Evolutionary conservation across 2,797 vertebrate genomes (phyloP).

Genomic region (Pterois miles): DNA sequence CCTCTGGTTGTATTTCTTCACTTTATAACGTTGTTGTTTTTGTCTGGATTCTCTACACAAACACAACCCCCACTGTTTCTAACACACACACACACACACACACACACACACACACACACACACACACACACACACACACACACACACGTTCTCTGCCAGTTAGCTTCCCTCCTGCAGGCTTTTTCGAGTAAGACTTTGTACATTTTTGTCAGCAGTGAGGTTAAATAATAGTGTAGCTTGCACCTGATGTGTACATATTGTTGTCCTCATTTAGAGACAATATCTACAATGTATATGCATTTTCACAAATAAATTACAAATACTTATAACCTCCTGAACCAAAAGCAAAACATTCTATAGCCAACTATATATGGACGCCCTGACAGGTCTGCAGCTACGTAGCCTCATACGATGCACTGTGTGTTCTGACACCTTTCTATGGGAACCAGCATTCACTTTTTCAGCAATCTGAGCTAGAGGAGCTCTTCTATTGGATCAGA

Average conservation of each 20-base stretch:
- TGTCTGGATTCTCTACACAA: conserved; percentile 1
- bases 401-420: too few species aligned
- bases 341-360: too few species aligned
- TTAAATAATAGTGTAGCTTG: conserved; percentile 3
- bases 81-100: background rate
- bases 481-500: too few species aligned
- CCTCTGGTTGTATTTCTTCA: conserved; percentile 6
- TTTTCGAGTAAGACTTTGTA: conserved; percentile 4
- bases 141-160: background rate
- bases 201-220: conserved; percentile 6
- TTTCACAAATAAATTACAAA: background rate
- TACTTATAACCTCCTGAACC: too few species aligned
- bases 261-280: background rate
- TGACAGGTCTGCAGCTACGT: too few species aligned
- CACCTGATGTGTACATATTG: background rate
- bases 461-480: too few species aligned
- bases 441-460: too few species aligned
- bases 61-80: conserved; percentile 19
- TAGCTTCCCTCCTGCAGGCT: conserved; percentile 25
- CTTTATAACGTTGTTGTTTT: conserved; percentile 24
- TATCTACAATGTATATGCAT: background rate
- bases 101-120: conserved; percentile 5
- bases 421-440: too few species aligned
- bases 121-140: background rate
- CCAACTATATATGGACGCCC: too few species aligned